Evolutionary conservation across 2,797 vertebrate genomes (phyloP).

Genomic region (Melanogrammus aeglefinus): DNA sequence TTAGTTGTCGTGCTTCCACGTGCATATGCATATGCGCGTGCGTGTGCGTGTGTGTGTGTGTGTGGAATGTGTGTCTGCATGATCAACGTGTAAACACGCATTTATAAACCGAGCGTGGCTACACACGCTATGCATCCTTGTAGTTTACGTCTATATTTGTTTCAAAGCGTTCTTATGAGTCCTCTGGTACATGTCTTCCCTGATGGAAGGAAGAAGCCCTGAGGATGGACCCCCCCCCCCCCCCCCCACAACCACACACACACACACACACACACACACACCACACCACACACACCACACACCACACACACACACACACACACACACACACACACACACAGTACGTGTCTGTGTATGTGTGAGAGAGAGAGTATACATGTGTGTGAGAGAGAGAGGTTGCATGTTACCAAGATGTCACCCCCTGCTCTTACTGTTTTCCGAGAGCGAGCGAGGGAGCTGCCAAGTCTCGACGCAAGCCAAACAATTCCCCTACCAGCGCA

Average conservation of each 20-base stretch:
- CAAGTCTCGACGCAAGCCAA: conserved; percentile 62
- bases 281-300: no score
- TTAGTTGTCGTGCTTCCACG: not conserved
- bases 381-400: conserved; percentile 32
- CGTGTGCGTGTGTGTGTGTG: not conserved
- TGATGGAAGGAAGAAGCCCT: not conserved
- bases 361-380: conserved; percentile 3
- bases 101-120: not conserved
- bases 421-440: conserved; percentile 52
- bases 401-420: conserved; percentile 64
- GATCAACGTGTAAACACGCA: not conserved
- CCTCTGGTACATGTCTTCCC: not conserved
- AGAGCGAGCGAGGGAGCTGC: conserved; percentile 48
- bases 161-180: not conserved
- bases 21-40: not conserved
- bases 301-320: not conserved
- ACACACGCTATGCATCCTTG: not conserved
- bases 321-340: not conserved
- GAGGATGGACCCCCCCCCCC: not conserved
- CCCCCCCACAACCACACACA: no score
- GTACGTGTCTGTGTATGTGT: conserved; percentile 9
- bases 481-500: conserved; percentile 63
- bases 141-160: not conserved
- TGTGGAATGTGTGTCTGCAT: not conserved
- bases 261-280: no score